Evolutionary conservation across 2,113 vertebrate species (phyloP), one percentile per base, ranked within the genome.

Genomic region (Erythrocercus mccallii): DNA sequence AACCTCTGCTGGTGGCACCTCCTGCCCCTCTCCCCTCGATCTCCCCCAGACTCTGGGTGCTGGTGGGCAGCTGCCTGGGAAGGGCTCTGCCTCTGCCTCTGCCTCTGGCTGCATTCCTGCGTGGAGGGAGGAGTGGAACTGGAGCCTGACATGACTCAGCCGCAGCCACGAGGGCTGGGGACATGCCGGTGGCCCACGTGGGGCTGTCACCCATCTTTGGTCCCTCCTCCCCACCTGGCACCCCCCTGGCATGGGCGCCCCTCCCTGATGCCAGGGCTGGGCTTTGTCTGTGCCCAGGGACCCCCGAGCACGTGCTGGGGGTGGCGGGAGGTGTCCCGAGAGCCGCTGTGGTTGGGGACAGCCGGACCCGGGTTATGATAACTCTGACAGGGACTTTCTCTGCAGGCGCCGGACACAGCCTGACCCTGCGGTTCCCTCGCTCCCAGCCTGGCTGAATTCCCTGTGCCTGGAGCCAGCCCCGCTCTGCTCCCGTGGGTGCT

Each of bases 211-310:
- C 23, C 5, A 0, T 10, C 37, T 68, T 40, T 15, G 61, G 30
- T 38, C 11, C 69, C n/a, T 54, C 28, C 62, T 35, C 11, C 3
- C 23, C 2, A 1, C 72, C 44, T 38, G 40, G 33, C 56, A 31
- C 1, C 15, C 20, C n/a, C 38, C 4, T 10, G 42, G 3, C 57
- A n/a, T 1, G 44, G 74, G 44, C 0, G 0, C 21, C 23, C 30
- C 15, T 76, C 40, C n/a, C 17, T 0, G 6, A 20, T 18, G 21
- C 35, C 54, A 23, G 53, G 35, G 21, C 13, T 54, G 65, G 70
- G 70, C 9, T 48, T 25, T 23, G 5, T 11, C 54, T 5, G 21
- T 37, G 69, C 44, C 40, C 21, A 2, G 37, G 30, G 37, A 82
- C 44, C 61, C 79, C 57, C 6, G 21, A 62, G 9, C 2, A 2